phyloP scores from a whole-genome alignment of 2,113 vertebrate genomes.

The Butorides virescens region DNA sequence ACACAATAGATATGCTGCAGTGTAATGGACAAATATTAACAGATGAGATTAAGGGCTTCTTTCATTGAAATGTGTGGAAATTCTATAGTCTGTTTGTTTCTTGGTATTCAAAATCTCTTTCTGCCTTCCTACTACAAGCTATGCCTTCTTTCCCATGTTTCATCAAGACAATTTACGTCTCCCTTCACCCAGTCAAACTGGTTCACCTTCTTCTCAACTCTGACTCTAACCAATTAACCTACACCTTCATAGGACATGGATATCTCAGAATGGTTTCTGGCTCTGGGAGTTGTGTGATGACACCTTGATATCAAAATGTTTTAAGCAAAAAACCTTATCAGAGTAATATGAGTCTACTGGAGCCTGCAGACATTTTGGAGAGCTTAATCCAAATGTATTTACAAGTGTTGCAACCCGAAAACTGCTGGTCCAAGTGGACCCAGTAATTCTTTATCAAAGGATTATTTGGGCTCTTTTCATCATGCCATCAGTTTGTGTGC shows the following conservation, averaged over 20 bases:
- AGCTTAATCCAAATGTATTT: neutral
- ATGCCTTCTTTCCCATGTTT: neutral
- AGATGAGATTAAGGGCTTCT: neutral
- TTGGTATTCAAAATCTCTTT: neutral
- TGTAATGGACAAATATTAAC: neutral
- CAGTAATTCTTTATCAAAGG: neutral
- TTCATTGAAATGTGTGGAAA: neutral
- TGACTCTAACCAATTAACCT: neutral
- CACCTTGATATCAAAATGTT: neutral
- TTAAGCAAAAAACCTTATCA: neutral
- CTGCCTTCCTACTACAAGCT: neutral
- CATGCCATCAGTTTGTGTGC: neutral
- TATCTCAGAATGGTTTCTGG: neutral
- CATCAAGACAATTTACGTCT: neutral
- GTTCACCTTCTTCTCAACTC: neutral
- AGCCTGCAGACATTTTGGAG: neutral
- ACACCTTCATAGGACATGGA: neutral
- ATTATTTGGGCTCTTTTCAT: neutral
- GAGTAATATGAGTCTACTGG: neutral
- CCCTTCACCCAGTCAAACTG: neutral
- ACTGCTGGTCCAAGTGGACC: neutral
- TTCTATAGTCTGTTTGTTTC: neutral
- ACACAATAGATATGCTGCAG: neutral
- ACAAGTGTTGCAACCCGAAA: neutral
- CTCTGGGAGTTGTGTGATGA: neutral